Conservation (phyloP, 2,113 vertebrate species). For the Artemisiospiza belli region DNA sequence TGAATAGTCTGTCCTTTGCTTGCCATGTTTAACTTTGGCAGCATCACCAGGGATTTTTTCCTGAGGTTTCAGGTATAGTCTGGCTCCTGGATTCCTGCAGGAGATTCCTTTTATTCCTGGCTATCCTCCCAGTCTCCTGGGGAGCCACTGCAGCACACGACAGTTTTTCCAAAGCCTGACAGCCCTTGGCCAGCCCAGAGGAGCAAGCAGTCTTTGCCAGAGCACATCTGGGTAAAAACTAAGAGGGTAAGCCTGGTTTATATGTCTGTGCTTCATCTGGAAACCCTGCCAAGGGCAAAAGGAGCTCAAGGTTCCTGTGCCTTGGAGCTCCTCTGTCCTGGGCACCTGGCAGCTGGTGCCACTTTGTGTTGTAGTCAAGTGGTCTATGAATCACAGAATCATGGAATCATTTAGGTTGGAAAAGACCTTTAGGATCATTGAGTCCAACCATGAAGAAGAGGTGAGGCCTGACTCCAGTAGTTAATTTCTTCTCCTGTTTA, state of each 20-base stretch:
- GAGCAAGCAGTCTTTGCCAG: not conserved
- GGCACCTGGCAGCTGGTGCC: not conserved
- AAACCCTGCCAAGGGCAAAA: not conserved
- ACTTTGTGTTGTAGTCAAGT: not conserved
- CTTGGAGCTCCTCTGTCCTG: not conserved
- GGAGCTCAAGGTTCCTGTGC: not conserved
- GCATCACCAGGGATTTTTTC: not conserved
- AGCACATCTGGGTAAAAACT: not conserved
- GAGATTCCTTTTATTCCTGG: conserved; percentile 27
- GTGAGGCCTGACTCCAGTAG: not conserved
- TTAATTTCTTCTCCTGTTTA: not conserved
- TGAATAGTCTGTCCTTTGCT: not conserved
- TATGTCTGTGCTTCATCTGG: not conserved
- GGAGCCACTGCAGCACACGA: not conserved
- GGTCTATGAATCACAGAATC: not conserved
- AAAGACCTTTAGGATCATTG: not conserved
- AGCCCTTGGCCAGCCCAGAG: not conserved
- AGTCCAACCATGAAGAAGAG: not conserved
- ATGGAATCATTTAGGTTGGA: not conserved
- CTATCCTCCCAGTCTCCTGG: not conserved
- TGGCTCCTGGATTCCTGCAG: not conserved
- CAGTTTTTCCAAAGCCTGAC: not conserved
- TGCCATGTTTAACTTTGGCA: not conserved
- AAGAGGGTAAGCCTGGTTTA: not conserved
- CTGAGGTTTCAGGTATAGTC: not conserved